phyloP scores from a whole-genome alignment of 2,113 vertebrate genomes.

The Heterotis niloticus region DNA sequence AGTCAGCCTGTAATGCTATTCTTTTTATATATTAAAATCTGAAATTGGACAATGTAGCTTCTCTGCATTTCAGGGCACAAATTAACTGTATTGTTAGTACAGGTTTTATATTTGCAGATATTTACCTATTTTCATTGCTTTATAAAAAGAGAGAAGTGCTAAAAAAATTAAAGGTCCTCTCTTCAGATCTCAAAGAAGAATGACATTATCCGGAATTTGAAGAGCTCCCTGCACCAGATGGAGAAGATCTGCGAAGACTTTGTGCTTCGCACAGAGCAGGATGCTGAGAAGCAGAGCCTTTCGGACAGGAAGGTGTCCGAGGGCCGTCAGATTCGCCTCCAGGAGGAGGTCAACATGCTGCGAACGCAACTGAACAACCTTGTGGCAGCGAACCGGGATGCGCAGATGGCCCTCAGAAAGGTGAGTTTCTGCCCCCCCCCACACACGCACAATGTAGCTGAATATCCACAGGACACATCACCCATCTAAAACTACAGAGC shows the following conservation, averaged over 20 bases:
- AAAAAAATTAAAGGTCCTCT: neutral
- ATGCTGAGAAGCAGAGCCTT: constrained; percentile 57
- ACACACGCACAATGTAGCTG: neutral
- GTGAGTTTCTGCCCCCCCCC: constrained; percentile 46
- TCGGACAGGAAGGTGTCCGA: constrained; percentile 50
- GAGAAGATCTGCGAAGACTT: constrained; percentile 46
- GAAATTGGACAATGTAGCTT: neutral
- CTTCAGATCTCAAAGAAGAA: constrained; percentile 67
- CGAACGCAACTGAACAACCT: constrained; percentile 53
- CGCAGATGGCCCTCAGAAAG: constrained; percentile 66
- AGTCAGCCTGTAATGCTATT: neutral
- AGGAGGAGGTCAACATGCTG: constrained; percentile 60
- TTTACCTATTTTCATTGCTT: neutral
- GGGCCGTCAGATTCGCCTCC: constrained; percentile 46
- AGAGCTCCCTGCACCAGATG: constrained; percentile 57
- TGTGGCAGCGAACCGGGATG: constrained; percentile 59
- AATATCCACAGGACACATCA: neutral
- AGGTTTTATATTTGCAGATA: constrained; percentile 6
- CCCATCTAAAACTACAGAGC: neutral
- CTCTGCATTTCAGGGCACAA: neutral
- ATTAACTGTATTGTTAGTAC: neutral
- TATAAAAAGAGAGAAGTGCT: neutral
- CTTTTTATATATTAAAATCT: constrained; percentile 17
- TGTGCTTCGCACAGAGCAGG: constrained; percentile 46
- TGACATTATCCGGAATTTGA: constrained; percentile 56